Evolutionary conservation across 1,140 invertebrate genomes (phyloP), one percentile per base, ranked within the genome.

Genomic region (Acyrthosiphon pisum): DNA sequence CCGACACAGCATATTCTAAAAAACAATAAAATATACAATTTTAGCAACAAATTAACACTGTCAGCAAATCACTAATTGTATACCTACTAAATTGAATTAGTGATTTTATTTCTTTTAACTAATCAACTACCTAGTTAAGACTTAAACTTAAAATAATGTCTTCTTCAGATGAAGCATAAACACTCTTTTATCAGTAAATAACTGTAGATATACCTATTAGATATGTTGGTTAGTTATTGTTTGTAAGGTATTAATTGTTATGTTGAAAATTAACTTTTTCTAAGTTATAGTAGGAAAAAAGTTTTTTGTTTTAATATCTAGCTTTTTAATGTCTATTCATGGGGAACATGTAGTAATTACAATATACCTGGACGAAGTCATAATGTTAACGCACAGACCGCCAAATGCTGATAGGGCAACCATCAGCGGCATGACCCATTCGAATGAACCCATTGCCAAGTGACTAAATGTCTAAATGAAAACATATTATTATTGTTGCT

Each of bases 401-500:
- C 98, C 98, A 94, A 98, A 97, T 18, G 98, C 97, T 0, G 98
- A 98, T 30, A 98, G 96, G 4, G 98, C 98, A 9, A 99, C 98
- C 95, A 98, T 97, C 11, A 98, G 95, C 0, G 98, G 98, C 96
- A 99, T 98, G 2, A 97, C 96, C 96, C 97, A 97, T 0, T 96
- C 95, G 95, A 97, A 96, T 81, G 95, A 96, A 2, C 98, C 97
- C 26, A 98, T 97, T 96, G n/a, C 97, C 97, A 95, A 98, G 98
- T 68, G 97, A 97, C 98, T 98, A 95, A 48, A 96, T 96, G 83
- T 93, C 84, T 89, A 68, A 76, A 76, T 6, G 30, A 76, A 48
- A 48, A 48, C 2, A 44, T 41, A 41, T 2, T n/a, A 48, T 20
- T n/a, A 50, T 88, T 50, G 14, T 48, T 30, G 26, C 2, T 68